These are phyloP conservation scores for Nesoenas mayeri DNA, from an alignment of 2,113 vertebrate genomes.

Conservation along the genomic window DNA sequence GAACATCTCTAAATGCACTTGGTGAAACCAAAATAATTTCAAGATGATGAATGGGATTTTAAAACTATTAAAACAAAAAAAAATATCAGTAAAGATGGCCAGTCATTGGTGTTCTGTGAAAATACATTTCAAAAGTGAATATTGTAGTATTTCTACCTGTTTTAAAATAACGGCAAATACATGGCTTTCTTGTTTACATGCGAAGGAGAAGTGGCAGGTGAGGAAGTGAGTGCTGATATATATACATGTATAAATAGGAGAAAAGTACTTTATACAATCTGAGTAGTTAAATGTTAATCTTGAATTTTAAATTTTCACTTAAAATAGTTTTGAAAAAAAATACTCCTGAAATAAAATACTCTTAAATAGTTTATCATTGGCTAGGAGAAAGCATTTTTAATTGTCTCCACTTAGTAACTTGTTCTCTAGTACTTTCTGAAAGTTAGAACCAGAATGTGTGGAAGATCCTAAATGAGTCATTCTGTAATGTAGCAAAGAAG, in stretches of 20 bases:
- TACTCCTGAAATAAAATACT: background rate
- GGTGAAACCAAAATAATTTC: slow-evolving; percentile 1
- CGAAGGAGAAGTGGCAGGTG: background rate
- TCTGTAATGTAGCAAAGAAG: background rate
- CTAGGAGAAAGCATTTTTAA: background rate
- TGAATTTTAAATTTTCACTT: background rate
- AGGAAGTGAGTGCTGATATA: background rate
- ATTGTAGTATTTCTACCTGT: background rate
- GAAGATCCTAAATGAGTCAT: background rate
- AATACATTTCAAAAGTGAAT: background rate
- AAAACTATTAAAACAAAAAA: background rate
- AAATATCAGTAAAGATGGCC: background rate
- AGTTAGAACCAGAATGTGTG: background rate
- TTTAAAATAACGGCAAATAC: background rate
- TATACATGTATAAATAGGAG: background rate
- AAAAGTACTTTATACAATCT: background rate
- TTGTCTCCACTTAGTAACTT: background rate
- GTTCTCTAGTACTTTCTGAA: background rate
- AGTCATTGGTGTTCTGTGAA: background rate
- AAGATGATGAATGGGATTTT: background rate
- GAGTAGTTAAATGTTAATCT: background rate
- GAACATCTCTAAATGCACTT: background rate
- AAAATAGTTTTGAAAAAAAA: background rate
- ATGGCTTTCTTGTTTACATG: background rate
- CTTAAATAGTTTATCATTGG: background rate